A percentile compares a stretch with the other conserved stretches of the same genome.
phyloP scores from a whole-genome alignment of 2,888 invertebrate genomes.

The Ochropleura leucogaster region DNA sequence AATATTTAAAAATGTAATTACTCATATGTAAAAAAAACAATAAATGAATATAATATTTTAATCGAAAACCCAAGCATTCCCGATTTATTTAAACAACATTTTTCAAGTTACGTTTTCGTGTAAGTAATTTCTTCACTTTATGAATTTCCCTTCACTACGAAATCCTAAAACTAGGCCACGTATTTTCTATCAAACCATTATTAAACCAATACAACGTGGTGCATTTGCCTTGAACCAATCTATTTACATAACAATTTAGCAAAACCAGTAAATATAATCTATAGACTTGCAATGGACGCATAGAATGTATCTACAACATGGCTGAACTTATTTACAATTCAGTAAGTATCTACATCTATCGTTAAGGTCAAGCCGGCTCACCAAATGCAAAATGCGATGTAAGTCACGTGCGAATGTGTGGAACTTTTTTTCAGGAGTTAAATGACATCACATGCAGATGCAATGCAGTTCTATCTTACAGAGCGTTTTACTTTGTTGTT shows the following conservation, averaged over 20 bases:
- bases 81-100: neutral
- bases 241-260: constrained; percentile 26
- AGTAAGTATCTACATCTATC: neutral
- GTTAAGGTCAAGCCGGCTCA: neutral
- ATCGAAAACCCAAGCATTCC: neutral
- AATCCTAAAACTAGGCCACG: neutral
- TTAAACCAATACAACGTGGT: neutral
- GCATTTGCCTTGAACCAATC: constrained; percentile 24
- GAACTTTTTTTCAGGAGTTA: neutral
- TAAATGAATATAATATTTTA: no score
- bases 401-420: no score
- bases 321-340: no score
- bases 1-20: no score
- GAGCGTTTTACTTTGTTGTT: neutral
- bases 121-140: no score
- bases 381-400: neutral
- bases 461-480: neutral
- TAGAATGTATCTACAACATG: neutral
- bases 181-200: constrained; percentile 5
- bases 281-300: neutral
- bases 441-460: neutral
- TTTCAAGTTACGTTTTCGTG: neutral
- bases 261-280: constrained; percentile 13
- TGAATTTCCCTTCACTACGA: neutral
- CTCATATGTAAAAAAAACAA: no score